Evolutionary conservation across 2,797 vertebrate species (phyloP), one percentile per base, ranked within the genome.

Genomic region (Stomatorhinus walkeri): DNA sequence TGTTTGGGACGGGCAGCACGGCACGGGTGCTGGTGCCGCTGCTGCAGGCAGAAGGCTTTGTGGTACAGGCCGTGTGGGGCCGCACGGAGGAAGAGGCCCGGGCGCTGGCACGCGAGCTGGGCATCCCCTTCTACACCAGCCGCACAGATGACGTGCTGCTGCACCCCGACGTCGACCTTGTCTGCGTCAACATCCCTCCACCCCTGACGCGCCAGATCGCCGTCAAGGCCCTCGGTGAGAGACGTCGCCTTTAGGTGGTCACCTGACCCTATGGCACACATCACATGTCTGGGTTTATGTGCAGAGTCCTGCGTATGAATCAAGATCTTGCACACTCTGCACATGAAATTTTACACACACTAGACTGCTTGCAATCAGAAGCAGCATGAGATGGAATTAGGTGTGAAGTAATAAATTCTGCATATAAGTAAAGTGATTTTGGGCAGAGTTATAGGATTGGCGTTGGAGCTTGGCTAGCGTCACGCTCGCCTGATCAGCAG

Each of bases 171-270:
- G 98, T 99, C 0, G 98, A 99, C 92, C 96, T 99, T 83, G 98
- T 99, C 92, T 99, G 98, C 95, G 97, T 99, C 94, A 97, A 97
- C 89, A 99, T 99, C 89, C 98, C 98, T 1, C 98, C 98, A 0
- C 97, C 98, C 0, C 96, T 99, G 89, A 99, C 98, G 0, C 96
- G 98, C 24, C 98, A 99, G 88, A 99, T 99, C 89, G 98, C 98
- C 28, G 98, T 99, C 89, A 99, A 99, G 94, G 98, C 98, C 90
- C 93, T 99, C 93, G 98, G 98, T 99, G 96, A 95, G 92, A 90
- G 1, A 9, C 5, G 9, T 32, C 22, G 10, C 51, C 9, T 48
- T 19, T 19, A 1, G 81, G 43, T 46, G 4, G 2, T 84, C 81
- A 5, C 46, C 48, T 51, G 81, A 28, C 46, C 9, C n/a, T 43